Percentiles rank a stretch among this genome's conserved stretches.
Evolutionary conservation across 2,888 invertebrate species (phyloP).

Genomic region (Melangyna quadrimaculata): DNA sequence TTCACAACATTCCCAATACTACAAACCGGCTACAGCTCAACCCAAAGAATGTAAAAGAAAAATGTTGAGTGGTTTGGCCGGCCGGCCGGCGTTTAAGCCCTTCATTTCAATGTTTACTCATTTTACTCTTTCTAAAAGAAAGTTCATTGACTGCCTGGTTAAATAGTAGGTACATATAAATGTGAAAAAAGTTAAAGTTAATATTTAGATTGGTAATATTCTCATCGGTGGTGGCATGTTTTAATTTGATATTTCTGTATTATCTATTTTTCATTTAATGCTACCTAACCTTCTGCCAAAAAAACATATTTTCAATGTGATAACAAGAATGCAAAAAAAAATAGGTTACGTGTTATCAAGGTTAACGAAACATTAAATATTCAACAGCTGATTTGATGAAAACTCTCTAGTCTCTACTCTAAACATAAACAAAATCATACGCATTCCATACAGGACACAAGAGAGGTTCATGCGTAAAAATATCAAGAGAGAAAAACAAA

Average conservation of each 20-base stretch:
- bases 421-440: too few species aligned
- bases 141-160: background rate
- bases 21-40: too few species aligned
- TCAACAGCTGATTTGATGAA: background rate
- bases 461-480: conserved; percentile 15
- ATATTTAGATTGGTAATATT: too few species aligned
- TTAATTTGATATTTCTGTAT: background rate
- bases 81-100: too few species aligned
- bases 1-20: too few species aligned
- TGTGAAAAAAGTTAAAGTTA: too few species aligned
- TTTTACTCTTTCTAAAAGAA: background rate
- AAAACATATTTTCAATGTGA: too few species aligned
- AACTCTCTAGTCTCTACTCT: too few species aligned
- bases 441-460: background rate
- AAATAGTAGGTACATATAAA: too few species aligned
- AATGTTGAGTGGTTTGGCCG: background rate
- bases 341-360: background rate
- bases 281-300: background rate
- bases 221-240: too few species aligned
- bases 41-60: background rate
- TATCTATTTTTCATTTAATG: background rate
- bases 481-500: background rate
- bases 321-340: background rate
- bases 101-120: background rate
- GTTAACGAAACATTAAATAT: background rate